Conservation (phyloP, 1,140 invertebrate genomes). For the Pissodes strobi region DNA sequence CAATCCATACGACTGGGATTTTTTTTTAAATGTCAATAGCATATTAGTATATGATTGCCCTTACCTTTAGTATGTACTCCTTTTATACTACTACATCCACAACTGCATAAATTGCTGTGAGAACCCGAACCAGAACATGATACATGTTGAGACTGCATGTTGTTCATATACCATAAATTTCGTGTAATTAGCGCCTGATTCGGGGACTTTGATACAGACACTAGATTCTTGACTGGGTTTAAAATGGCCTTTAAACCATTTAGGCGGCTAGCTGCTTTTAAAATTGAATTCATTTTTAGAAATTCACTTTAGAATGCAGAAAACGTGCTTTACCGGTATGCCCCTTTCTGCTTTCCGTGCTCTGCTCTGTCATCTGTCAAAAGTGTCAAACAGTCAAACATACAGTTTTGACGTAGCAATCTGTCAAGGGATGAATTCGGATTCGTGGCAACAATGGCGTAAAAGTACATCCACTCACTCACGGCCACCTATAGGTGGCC, state of each 20-base stretch:
- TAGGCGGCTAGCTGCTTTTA: conserved; percentile 62
- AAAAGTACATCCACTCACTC: too few species aligned
- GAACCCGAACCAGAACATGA: conserved; percentile 27
- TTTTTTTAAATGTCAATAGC: too few species aligned
- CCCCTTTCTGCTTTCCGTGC: too few species aligned
- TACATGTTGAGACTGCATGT: conserved; percentile 48
- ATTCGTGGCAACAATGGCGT: too few species aligned
- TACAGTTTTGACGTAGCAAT: too few species aligned
- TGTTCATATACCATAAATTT: conserved; percentile 71
- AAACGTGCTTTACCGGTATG: conserved; percentile 12
- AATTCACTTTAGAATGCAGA: not conserved
- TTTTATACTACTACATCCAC: conserved; percentile 62
- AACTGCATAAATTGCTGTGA: conserved; percentile 62
- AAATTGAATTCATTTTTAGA: conserved; percentile 74
- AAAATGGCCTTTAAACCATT: conserved; percentile 58
- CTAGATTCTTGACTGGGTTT: conserved; percentile 57
- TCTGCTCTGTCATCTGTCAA: too few species aligned
- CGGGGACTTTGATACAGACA: conserved; percentile 54
- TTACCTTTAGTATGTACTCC: conserved; percentile 73
- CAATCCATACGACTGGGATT: too few species aligned
- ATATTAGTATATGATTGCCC: too few species aligned
- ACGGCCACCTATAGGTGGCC: too few species aligned
- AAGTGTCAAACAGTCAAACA: too few species aligned
- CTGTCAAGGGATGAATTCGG: too few species aligned
- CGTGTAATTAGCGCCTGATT: conserved; percentile 65